These are phyloP conservation scores for Osedax fenrisi DNA, from an alignment of 2,888 invertebrate species.

Conservation along the genomic window DNA sequence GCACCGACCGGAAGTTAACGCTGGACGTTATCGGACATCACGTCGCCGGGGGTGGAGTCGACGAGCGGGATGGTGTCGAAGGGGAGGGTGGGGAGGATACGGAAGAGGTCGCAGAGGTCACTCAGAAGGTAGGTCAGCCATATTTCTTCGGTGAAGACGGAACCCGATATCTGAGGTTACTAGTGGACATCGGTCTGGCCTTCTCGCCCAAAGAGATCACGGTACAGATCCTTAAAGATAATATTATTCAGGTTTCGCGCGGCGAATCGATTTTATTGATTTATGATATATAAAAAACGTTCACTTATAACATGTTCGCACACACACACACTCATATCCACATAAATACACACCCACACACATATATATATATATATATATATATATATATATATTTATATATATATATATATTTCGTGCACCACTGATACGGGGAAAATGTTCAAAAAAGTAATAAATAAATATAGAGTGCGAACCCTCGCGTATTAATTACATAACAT, in stretches of 20 bases:
- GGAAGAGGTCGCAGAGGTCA: constrained; percentile 27
- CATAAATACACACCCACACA: too few species aligned
- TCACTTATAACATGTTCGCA: too few species aligned
- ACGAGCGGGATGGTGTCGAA: background rate
- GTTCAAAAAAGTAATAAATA: too few species aligned
- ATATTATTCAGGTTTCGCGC: constrained; percentile 36
- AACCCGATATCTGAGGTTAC: constrained; percentile 26
- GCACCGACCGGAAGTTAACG: constrained; percentile 35
- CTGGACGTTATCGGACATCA: constrained; percentile 31
- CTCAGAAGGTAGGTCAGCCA: constrained; percentile 31
- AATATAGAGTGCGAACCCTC: too few species aligned
- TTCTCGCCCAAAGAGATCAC: constrained; percentile 36
- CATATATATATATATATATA: too few species aligned
- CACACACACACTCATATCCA: too few species aligned
- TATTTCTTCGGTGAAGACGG: constrained; percentile 28
- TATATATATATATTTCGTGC: too few species aligned
- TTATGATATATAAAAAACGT: too few species aligned
- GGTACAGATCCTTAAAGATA: constrained; percentile 37
- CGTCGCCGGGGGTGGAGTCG: background rate
- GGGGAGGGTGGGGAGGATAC: background rate
- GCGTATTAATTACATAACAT: too few species aligned
- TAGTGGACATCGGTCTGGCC: constrained; percentile 31
- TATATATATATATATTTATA: too few species aligned
- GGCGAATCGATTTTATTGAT: too few species aligned
- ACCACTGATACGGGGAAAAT: too few species aligned